These are phyloP conservation scores for Meloidogyne hapla DNA, from an alignment of 1,140 invertebrate species.

Conservation along the genomic window DNA sequence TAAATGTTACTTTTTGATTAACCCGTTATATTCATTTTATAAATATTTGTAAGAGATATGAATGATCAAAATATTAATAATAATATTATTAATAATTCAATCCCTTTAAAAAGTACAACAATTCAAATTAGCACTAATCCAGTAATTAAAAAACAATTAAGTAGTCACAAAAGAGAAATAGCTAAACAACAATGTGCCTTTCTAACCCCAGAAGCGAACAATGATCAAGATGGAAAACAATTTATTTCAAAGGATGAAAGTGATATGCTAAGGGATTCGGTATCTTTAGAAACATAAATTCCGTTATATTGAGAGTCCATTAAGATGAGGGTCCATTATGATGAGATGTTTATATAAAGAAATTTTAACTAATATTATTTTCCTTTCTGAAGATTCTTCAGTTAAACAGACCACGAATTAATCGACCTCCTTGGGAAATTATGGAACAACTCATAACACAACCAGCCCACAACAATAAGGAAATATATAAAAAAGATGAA, in stretches of 20 bases:
- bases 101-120: background rate
- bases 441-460: background rate
- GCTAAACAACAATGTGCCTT: background rate
- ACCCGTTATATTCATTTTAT: too few relatives aligned
- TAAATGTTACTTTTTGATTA: too few relatives aligned
- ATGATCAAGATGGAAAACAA: background rate
- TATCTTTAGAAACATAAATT: too few relatives aligned
- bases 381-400: background rate
- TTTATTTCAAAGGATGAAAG: background rate
- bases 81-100: too few relatives aligned
- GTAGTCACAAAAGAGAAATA: background rate
- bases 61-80: constrained; percentile 2
- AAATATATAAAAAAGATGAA: background rate
- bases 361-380: too few relatives aligned
- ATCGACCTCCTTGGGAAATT: background rate
- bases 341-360: too few relatives aligned
- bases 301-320: background rate
- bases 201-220: background rate
- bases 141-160: background rate
- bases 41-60: background rate
- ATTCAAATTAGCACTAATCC: background rate
- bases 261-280: background rate
- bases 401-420: background rate
- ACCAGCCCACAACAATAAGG: background rate
- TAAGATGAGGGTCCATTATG: too few relatives aligned